Evolutionary conservation across 23 tunicate genomes (phyloP).

Genomic region (Trididemnum nubilum): DNA sequence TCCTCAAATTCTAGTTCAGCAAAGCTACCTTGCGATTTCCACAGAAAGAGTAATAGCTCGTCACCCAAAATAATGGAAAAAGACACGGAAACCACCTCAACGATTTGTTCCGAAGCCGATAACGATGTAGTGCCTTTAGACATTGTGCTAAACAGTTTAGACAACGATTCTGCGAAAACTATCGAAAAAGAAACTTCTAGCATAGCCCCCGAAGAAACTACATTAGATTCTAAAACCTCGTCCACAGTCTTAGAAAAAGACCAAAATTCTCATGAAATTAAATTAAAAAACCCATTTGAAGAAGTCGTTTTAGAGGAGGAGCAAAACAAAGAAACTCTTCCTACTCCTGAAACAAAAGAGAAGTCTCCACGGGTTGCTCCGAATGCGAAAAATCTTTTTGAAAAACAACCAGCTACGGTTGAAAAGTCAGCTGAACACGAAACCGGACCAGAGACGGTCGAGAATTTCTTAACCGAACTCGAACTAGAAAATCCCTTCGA

Average conservation of each 20-base stretch:
- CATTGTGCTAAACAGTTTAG: background rate
- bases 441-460: too few species aligned
- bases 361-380: too few species aligned
- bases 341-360: too few species aligned
- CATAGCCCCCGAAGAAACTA: background rate
- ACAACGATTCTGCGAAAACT: background rate
- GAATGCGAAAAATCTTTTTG: too few species aligned
- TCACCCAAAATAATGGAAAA: too few species aligned
- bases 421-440: too few species aligned
- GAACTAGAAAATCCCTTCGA: too few species aligned
- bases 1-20: background rate
- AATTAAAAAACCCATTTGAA: background rate
- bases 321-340: too few species aligned
- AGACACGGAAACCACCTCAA: background rate
- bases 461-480: too few species aligned
- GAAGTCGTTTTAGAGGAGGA: background rate
- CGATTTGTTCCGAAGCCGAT: too few species aligned
- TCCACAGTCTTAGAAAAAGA: background rate
- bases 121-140: background rate
- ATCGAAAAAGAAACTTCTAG: background rate
- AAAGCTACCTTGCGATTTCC: background rate
- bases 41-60: too few species aligned
- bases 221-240: background rate
- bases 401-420: too few species aligned
- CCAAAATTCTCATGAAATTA: background rate